Percentiles rank a stretch among this genome's conserved stretches.
Evolutionary conservation across 2,797 vertebrate genomes (phyloP).

Genomic region (Ptychadena robeensis): DNA sequence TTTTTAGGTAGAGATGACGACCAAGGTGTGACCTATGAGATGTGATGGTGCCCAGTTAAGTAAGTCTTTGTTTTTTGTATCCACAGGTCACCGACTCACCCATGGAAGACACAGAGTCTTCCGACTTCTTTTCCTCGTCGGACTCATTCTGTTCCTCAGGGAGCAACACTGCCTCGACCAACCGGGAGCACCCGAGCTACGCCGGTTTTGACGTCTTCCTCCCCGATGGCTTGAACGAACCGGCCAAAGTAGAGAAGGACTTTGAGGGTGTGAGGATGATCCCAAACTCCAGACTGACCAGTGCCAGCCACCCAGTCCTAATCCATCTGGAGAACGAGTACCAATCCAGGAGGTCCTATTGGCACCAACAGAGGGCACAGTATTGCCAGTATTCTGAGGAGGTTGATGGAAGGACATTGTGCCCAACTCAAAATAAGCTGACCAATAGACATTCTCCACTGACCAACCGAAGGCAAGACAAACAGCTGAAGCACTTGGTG

Average conservation of each 20-base stretch:
- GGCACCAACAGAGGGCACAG: background rate
- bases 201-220: slow-evolving; percentile 78
- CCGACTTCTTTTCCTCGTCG: slow-evolving; percentile 75
- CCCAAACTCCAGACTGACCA: slow-evolving; percentile 37
- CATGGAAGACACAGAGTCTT: slow-evolving; percentile 81
- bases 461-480: background rate
- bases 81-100: slow-evolving; percentile 27
- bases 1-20: background rate
- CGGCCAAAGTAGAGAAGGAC: slow-evolving; percentile 38
- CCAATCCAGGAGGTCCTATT: background rate
- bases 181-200: slow-evolving; percentile 73
- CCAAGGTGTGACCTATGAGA: background rate
- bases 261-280: background rate
- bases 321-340: slow-evolving; percentile 32
- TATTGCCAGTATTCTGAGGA: background rate
- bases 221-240: slow-evolving; percentile 66
- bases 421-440: background rate
- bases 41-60: too few species aligned
- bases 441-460: rapidly evolving
- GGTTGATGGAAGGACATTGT: background rate
- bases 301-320: background rate
- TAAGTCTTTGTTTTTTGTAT: background rate
- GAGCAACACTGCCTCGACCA: slow-evolving; percentile 77
- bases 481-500: slow-evolving; percentile 8
- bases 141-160: slow-evolving; percentile 77